phyloP scores from a whole-genome alignment of 2,888 invertebrate species.

The Drosophila paramelanica region DNA sequence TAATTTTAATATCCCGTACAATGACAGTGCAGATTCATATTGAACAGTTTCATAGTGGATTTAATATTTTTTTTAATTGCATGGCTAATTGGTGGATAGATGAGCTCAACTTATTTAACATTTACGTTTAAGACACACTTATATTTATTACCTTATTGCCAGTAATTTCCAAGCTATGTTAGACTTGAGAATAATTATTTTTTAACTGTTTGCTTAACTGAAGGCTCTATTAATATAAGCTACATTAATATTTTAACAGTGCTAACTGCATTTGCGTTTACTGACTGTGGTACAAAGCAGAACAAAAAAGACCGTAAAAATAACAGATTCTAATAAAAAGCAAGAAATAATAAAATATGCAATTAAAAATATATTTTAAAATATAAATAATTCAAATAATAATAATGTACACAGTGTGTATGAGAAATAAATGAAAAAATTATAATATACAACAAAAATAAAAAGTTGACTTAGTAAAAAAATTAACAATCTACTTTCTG shows the following conservation, averaged over 20 bases:
- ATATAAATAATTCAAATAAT: no score
- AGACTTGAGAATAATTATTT: background rate
- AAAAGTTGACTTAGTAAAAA: no score
- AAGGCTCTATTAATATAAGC: background rate
- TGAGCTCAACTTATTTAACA: background rate
- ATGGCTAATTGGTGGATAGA: background rate
- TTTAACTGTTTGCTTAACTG: conserved; percentile 12
- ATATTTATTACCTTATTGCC: background rate
- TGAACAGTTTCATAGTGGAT: background rate
- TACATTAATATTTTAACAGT: background rate
- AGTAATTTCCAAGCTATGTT: background rate
- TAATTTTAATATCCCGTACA: background rate
- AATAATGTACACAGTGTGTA: no score
- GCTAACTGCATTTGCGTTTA: background rate
- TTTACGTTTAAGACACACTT: background rate
- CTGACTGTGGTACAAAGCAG: background rate
- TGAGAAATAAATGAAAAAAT: no score
- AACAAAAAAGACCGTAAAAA: background rate
- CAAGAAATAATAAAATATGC: background rate
- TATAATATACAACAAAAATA: no score
- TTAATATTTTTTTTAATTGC: background rate
- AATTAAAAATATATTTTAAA: no score
- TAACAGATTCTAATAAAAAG: background rate
- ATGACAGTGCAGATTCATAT: background rate
- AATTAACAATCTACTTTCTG: no score